phyloP scores from a whole-genome alignment of 2,797 vertebrate species.

The Enteromius argenteus region DNA sequence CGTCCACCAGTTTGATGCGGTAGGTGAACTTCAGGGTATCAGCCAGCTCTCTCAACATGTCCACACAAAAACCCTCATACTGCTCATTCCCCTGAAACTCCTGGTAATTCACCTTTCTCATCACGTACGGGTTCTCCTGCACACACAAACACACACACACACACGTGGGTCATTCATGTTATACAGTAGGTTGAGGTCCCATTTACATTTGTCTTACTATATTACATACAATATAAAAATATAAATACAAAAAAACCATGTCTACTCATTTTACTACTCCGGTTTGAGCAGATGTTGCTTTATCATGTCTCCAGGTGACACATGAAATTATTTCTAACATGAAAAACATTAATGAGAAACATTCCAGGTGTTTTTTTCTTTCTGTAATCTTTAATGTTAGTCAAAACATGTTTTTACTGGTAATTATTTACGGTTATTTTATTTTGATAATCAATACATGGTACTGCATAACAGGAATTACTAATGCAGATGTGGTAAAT shows the following conservation, averaged over 20 bases:
- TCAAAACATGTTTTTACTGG: background rate
- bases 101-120: slow-evolving; percentile 86
- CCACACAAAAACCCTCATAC: slow-evolving; percentile 93
- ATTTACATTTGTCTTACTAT: background rate
- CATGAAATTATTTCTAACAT: background rate
- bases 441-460: background rate
- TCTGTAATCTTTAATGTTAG: background rate
- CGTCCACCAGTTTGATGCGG: slow-evolving; percentile 89
- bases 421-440: background rate
- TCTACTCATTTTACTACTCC: background rate
- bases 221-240: background rate
- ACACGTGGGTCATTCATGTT: background rate
- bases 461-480: background rate
- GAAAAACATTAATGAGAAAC: background rate
- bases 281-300: background rate
- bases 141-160: slow-evolving; percentile 31
- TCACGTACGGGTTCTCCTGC: slow-evolving; percentile 92
- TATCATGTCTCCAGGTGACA: background rate
- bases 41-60: slow-evolving; percentile 89
- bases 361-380: background rate
- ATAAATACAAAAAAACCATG: too few species aligned
- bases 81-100: slow-evolving; percentile 82
- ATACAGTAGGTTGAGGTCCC: background rate
- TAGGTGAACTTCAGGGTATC: slow-evolving; percentile 89
- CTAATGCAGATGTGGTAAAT: background rate